These are phyloP conservation scores for Bungarus multicinctus DNA, from an alignment of 2,113 vertebrate species.

Conservation along the genomic window DNA sequence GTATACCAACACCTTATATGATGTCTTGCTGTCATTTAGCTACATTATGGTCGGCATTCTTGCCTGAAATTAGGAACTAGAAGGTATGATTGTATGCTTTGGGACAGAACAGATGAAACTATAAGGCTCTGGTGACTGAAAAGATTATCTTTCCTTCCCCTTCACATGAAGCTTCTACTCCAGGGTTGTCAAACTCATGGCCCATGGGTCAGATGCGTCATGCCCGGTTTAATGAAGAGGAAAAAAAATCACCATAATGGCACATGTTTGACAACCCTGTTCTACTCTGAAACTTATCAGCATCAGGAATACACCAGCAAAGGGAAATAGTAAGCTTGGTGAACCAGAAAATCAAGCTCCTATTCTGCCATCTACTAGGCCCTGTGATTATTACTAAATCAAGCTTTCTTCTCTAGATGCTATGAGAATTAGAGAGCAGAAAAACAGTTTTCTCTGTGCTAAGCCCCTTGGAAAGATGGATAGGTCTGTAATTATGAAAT, in stretches of 20 bases:
- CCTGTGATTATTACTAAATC: neutral
- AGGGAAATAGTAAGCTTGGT: neutral
- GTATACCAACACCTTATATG: neutral
- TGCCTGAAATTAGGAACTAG: neutral
- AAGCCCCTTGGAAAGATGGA: neutral
- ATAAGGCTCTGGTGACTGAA: neutral
- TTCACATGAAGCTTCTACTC: neutral
- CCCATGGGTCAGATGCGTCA: too few species aligned
- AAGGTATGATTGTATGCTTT: neutral
- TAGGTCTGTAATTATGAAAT: neutral
- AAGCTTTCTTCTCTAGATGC: neutral
- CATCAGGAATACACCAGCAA: neutral
- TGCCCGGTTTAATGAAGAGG: too few species aligned
- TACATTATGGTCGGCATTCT: neutral
- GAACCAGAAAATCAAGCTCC: neutral
- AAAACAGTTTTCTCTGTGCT: neutral
- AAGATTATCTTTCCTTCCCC: neutral
- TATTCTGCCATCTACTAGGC: neutral
- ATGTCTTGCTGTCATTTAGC: neutral
- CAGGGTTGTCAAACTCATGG: too few species aligned
- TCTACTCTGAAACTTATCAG: neutral
- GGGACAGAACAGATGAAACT: neutral
- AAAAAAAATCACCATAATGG: too few species aligned
- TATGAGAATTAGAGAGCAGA: neutral
- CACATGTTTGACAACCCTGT: too few species aligned